phyloP scores from a whole-genome alignment of 2,888 invertebrate species.

The Ganaspis brasiliensis region DNA sequence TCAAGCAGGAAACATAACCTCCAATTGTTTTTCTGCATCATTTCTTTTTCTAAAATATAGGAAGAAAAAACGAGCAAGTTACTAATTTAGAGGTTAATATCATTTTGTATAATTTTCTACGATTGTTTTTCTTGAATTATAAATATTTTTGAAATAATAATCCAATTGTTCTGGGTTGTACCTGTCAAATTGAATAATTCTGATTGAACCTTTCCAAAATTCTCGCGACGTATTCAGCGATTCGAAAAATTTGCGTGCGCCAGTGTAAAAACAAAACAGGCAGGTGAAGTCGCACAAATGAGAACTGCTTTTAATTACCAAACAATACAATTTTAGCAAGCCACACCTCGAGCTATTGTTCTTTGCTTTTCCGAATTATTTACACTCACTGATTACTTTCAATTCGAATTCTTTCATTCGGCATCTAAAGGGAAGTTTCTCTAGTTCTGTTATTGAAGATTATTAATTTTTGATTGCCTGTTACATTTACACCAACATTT shows the following conservation, averaged over 20 bases:
- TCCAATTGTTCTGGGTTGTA: constrained; percentile 46
- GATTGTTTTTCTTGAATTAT: not conserved
- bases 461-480: too few species aligned
- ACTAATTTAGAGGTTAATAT: too few species aligned
- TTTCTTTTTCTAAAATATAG: too few species aligned
- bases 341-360: constrained; percentile 73
- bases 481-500: too few species aligned
- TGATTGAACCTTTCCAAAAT: constrained; percentile 56
- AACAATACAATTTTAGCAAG: constrained; percentile 72
- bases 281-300: constrained; percentile 76
- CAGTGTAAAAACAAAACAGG: constrained; percentile 71
- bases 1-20: too few species aligned
- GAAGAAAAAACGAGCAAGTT: too few species aligned
- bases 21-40: too few species aligned
- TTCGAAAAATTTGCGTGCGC: constrained; percentile 73
- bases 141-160: not conserved
- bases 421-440: too few species aligned
- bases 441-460: too few species aligned
- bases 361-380: constrained; percentile 56
- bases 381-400: constrained; percentile 58
- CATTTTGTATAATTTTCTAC: too few species aligned
- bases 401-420: constrained; percentile 53
- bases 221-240: constrained; percentile 73
- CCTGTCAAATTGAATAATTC: constrained; percentile 56
- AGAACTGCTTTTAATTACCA: constrained; percentile 78